Conservation (phyloP, 92 coral and sea anemone genomes). For the Meandrina meandrites region DNA sequence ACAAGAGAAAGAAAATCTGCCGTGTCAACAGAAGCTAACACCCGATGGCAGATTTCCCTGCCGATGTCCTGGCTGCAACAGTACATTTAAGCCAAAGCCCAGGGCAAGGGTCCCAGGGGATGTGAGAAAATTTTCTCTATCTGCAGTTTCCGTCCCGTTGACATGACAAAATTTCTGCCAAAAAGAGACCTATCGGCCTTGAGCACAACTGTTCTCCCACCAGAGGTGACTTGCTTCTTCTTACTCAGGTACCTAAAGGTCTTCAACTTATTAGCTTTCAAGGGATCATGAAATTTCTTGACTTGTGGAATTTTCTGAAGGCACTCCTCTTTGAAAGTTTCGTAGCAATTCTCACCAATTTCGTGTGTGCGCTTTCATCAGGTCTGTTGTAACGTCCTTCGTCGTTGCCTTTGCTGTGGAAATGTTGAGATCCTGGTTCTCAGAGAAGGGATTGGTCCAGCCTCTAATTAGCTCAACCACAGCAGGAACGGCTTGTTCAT, state of each 20-base stretch:
- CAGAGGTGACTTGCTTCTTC: slow-evolving; percentile 35
- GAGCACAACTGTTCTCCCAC: slow-evolving; percentile 28
- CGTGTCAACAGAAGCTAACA: slow-evolving; percentile 60
- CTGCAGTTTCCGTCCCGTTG: slow-evolving; percentile 36
- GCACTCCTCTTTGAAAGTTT: slow-evolving; percentile 34
- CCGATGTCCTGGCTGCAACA: slow-evolving; percentile 60
- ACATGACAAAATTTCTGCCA: slow-evolving; percentile 36
- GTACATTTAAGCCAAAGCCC: slow-evolving; percentile 53
- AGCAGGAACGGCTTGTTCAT: slow-evolving; percentile 26
- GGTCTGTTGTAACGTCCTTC: too few species aligned
- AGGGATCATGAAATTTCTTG: slow-evolving; percentile 50
- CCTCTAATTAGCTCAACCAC: slow-evolving; percentile 10
- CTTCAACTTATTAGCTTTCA: slow-evolving; percentile 46
- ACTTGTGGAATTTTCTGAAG: slow-evolving; percentile 41
- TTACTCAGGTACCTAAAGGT: slow-evolving; percentile 44
- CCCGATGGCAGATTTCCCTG: slow-evolving; percentile 67
- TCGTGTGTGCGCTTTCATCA: slow-evolving; percentile 5
- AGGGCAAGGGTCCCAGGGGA: too few species aligned
- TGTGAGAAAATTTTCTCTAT: too few species aligned
- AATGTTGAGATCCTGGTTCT: too few species aligned
- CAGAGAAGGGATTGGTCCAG: too few species aligned
- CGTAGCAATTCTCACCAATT: slow-evolving; percentile 19
- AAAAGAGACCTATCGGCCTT: slow-evolving; percentile 59
- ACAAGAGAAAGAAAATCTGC: slow-evolving; percentile 51
- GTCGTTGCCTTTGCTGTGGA: too few species aligned